Conservation (phyloP, 2,888 invertebrate species). For the Rhorus exstirpatorius region DNA sequence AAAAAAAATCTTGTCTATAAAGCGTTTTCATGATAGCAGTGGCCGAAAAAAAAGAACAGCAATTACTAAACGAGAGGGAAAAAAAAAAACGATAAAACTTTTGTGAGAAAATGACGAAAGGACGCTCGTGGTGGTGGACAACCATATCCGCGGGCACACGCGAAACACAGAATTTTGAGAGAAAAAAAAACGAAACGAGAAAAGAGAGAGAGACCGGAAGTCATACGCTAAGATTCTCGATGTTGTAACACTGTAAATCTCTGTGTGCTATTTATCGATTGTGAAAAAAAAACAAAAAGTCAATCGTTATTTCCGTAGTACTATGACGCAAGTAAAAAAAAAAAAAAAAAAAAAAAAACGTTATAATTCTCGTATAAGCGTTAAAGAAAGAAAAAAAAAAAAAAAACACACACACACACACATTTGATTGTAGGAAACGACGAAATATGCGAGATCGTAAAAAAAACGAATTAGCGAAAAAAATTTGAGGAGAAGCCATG, state of each 20-base stretch:
- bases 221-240: slow-evolving; percentile 82
- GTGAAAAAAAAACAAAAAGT: slow-evolving; percentile 70
- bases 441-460: slow-evolving; percentile 3
- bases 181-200: too few species aligned
- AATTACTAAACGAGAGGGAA: slow-evolving; percentile 51
- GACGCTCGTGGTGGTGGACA: too few species aligned
- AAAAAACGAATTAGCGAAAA: too few species aligned
- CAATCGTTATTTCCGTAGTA: slow-evolving; percentile 82
- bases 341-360: slow-evolving; percentile 65
- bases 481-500: too few species aligned
- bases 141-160: too few species aligned
- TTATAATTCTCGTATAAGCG: slow-evolving; percentile 70
- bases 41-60: slow-evolving; percentile 49
- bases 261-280: slow-evolving; percentile 82
- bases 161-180: too few species aligned
- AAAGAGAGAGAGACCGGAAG: slow-evolving; percentile 59
- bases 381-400: slow-evolving; percentile 59
- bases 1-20: slow-evolving; percentile 17
- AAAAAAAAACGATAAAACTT: slow-evolving; percentile 11
- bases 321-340: slow-evolving; percentile 71
- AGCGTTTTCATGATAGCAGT: not conserved
- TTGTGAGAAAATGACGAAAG: slow-evolving; percentile 8
- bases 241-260: slow-evolving; percentile 84
- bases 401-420: slow-evolving; percentile 13
- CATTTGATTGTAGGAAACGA: not conserved